Evolutionary conservation across 2,113 vertebrate species (phyloP), one percentile per base, ranked within the genome.

Genomic region (Oncorhynchus tshawytscha): DNA sequence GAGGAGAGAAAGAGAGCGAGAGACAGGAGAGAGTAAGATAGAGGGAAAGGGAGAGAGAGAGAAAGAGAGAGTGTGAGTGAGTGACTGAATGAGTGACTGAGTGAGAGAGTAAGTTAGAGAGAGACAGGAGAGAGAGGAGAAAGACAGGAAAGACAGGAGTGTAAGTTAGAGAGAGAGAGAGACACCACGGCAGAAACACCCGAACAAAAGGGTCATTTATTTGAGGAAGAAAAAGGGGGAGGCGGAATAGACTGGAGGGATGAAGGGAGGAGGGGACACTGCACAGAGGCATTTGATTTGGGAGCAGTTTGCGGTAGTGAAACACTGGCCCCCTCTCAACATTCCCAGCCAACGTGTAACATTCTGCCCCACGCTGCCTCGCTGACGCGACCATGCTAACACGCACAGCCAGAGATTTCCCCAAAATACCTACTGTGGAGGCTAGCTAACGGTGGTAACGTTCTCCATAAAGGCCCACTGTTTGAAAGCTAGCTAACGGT

Each of bases 121-220:
- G 27, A 27, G 27, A 27, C 27, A 27, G 27, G 27, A 29, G 29
- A 29, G 29, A 31, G 29, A 31, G 29, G 29, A 31, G 29, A 31
- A 31, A 31, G 29, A 31, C 29, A 31, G 29, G 31, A 34, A n/a
- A n/a, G n/a, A n/a, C n/a, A n/a, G n/a, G 31, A 6, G 31, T 31
- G 31, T 34, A 34, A 34, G 31, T 34, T 34, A 34, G 31, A 34
- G 31, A 4, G 24, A 25, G 29, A 31, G 31, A 34, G 6, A 7
- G 34, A 34, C 6, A 7, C 84, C 84, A 84, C 49, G 81, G 86
- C 86, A 88, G 86, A 88, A 87, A 82, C 78, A 83, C 77, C 70
- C 62, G 20, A 89, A 92, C 91, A 93, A 92, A 93, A 91, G 91
- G 87, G 89, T 88, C 87, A 90, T 93, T 92, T 93, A 90, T 91